Evolutionary conservation across 2,797 vertebrate species (phyloP), one percentile per base, ranked within the genome.

Genomic region (Tenualosa ilisha): DNA sequence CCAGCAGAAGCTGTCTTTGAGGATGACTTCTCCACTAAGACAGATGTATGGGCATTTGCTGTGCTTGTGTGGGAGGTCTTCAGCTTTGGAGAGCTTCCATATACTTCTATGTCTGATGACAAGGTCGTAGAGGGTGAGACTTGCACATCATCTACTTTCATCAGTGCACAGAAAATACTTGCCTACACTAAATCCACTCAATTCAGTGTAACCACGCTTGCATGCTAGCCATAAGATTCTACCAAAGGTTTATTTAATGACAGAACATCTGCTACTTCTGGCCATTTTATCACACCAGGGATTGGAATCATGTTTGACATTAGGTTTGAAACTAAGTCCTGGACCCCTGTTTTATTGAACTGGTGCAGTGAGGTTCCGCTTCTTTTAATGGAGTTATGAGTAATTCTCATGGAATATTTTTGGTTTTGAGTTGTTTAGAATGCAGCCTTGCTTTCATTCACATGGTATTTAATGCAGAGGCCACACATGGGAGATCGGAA

Each of bases 41-140:
- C 97, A 0, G 97, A 97, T 0, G 96, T 97, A 40, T 97, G 97
- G 97, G 96, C 97, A 3, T 97, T 96, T 0, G 97, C 96, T 0
- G 96, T 97, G 82, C 93, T 97, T n/a, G 95, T 97, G 96, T 97
- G 97, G 97, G 97, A 97, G 88, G 94, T 97, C 68, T 97, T 97
- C 91, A 96, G 85, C 0, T 95, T 96, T 0, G 97, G 97, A 43
- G 97, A 97, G 88, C 91, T 97, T 93, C 97, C 97, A 3, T 94
- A 96, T 26, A 43, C 91, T 0, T 91, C 93, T 0, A 91, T 96
- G 84, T 89, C 92, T 0, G 96, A 97, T 0, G 96, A 97, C 1
- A 95, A 96, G 83, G 96, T 97, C 22, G 91, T 97, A 56, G 93
- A 95, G 92, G 97, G 97, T 97, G 92, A 4, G 90, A 37, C 31